Conservation (phyloP, 1,140 invertebrate genomes). For the Apis dorsata region DNA sequence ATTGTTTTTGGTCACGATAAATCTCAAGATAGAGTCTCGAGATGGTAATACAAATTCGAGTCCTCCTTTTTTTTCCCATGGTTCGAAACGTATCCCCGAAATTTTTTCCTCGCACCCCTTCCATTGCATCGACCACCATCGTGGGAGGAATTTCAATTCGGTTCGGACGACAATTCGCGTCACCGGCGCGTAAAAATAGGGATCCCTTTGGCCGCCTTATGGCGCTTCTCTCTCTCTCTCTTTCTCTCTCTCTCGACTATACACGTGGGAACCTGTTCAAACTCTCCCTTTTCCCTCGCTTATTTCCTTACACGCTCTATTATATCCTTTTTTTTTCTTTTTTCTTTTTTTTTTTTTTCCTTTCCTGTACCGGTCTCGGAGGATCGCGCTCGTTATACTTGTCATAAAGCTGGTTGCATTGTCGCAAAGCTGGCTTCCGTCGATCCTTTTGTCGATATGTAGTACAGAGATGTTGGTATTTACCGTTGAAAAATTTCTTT, state of each 20-base stretch:
- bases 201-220: conserved; percentile 29
- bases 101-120: not conserved
- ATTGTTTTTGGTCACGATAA: not conserved
- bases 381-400: not conserved
- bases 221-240: conserved; percentile 9
- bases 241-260: not conserved
- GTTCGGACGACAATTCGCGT: conserved; percentile 17
- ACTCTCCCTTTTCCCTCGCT: too few relatives aligned
- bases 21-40: not conserved
- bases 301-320: too few relatives aligned
- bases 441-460: too few relatives aligned
- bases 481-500: too few relatives aligned
- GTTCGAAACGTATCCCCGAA: not conserved
- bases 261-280: conserved; percentile 24
- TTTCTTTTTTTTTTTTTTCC: not conserved
- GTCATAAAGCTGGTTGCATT: too few relatives aligned
- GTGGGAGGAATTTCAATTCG: conserved; percentile 47
- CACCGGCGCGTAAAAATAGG: conserved; percentile 27
- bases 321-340: too few relatives aligned
- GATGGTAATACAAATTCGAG: not conserved
- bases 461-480: too few relatives aligned
- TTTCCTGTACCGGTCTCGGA: not conserved
- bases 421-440: too few relatives aligned
- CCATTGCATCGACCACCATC: not conserved
- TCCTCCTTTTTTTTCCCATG: not conserved